phyloP scores from a whole-genome alignment of 1,140 invertebrate genomes.

The Drosophila burlai region DNA sequence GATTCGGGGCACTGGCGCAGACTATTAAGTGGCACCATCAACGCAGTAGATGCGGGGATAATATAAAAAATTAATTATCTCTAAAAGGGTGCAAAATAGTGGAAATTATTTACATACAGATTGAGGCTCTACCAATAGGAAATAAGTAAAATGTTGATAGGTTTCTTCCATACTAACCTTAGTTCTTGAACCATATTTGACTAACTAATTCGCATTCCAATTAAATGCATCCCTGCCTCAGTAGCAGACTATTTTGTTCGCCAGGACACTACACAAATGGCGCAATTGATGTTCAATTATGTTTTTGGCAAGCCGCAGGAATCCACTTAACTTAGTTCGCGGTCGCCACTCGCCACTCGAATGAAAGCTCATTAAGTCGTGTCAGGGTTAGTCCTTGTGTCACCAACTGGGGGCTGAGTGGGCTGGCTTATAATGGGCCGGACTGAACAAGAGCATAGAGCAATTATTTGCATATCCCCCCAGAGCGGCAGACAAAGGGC shows the following conservation, averaged over 20 bases:
- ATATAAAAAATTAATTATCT: too few species aligned
- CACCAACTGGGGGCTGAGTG: not conserved
- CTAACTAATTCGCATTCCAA: not conserved
- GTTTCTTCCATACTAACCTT: not conserved
- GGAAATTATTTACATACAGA: not conserved
- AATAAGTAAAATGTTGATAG: not conserved
- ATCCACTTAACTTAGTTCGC: constrained; percentile 38
- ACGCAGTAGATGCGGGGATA: not conserved
- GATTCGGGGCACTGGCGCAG: constrained; percentile 2
- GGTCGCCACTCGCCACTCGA: constrained; percentile 29
- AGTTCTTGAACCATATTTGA: not conserved
- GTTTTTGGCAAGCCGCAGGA: constrained; percentile 41
- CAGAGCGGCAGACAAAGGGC: constrained; percentile 60
- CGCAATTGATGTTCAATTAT: constrained; percentile 68
- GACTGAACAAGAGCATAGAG: constrained; percentile 70
- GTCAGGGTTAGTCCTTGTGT: constrained; percentile 37
- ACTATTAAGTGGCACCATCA: constrained; percentile 10
- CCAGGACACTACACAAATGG: constrained; percentile 35
- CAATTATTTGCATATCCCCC: constrained; percentile 77
- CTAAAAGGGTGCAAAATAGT: not conserved
- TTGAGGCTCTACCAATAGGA: not conserved
- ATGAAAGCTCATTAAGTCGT: constrained; percentile 71
- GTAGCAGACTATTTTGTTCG: not conserved
- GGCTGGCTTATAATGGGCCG: constrained; percentile 49
- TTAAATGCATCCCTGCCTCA: not conserved